Conservation (phyloP, 2,888 invertebrate genomes). For the Papilio protenor region DNA sequence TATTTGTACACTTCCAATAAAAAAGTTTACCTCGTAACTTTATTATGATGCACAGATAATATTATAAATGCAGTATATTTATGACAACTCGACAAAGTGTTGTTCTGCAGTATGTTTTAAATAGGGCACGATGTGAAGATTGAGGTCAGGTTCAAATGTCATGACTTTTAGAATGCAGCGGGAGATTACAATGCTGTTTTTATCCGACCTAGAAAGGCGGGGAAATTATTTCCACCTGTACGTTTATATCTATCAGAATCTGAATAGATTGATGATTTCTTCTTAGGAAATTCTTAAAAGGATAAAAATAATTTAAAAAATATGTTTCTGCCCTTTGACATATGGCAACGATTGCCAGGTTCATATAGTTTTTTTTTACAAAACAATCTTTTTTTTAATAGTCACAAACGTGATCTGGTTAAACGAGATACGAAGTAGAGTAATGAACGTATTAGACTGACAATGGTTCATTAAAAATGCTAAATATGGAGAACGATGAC, state of each 20-base stretch:
- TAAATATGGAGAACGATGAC: conserved; percentile 32
- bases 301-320: too few species aligned
- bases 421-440: conserved; percentile 11
- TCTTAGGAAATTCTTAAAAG: too few species aligned
- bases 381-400: background rate
- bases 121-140: conserved; percentile 20
- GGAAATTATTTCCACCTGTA: background rate
- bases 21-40: too few species aligned
- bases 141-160: conserved; percentile 32
- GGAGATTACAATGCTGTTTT: background rate
- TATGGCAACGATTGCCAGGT: background rate
- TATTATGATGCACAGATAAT: background rate
- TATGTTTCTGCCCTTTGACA: too few species aligned
- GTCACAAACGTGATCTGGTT: background rate
- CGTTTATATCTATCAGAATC: too few species aligned
- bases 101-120: conserved; percentile 13
- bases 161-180: conserved; percentile 4
- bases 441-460: conserved; percentile 31
- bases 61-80: background rate
- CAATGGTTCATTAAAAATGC: conserved; percentile 42
- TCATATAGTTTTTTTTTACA: background rate
- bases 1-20: too few species aligned
- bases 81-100: background rate
- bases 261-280: too few species aligned
- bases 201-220: background rate